phyloP scores from a whole-genome alignment of 2,113 vertebrate genomes.

The Corythornis madagascariensis region DNA sequence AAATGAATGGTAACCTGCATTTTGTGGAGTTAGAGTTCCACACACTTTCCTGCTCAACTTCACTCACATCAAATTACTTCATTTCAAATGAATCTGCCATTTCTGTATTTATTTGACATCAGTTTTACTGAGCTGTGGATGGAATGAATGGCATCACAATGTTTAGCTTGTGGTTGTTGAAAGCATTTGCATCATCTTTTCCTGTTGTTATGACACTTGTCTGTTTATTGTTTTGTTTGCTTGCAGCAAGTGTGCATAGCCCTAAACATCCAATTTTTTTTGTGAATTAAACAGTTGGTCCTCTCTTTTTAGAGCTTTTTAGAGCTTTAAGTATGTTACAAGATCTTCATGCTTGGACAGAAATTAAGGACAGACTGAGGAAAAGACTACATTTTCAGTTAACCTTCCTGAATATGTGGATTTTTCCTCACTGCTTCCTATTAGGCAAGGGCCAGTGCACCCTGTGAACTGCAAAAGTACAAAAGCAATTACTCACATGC shows the following conservation, averaged over 20 bases:
- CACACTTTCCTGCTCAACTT: neutral
- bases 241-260: neutral
- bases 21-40: neutral
- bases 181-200: neutral
- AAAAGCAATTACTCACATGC: neutral
- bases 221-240: neutral
- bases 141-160: neutral
- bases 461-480: neutral
- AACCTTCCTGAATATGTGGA: neutral
- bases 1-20: neutral
- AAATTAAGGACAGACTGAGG: neutral
- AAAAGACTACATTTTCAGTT: neutral
- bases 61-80: neutral
- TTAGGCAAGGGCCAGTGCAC: neutral
- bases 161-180: neutral
- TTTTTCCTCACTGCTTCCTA: neutral
- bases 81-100: neutral
- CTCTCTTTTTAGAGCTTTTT: neutral
- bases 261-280: neutral
- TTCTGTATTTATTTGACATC: neutral
- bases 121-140: neutral
- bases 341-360: neutral
- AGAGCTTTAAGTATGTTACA: neutral
- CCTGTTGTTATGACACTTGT: neutral
- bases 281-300: neutral